These are phyloP conservation scores for Megalurothrips usitatus DNA, from an alignment of 2,888 invertebrate genomes.

Conservation along the genomic window DNA sequence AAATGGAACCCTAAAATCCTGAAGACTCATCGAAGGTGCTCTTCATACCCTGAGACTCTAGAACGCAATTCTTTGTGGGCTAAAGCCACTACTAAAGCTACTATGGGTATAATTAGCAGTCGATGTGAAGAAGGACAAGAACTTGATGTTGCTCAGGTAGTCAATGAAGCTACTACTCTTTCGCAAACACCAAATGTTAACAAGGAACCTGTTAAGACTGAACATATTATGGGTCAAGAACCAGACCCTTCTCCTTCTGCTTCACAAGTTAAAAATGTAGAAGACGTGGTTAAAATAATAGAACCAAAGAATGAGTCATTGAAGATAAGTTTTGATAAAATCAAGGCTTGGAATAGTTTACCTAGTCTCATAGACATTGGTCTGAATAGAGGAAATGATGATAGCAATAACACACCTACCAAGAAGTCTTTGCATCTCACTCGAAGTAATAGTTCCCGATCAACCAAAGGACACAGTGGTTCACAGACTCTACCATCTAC, in stretches of 20 bases:
- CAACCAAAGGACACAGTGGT: background rate
- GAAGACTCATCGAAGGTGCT: conserved; percentile 53
- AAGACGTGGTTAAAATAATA: conserved; percentile 27
- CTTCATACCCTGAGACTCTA: conserved; percentile 51
- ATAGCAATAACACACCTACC: conserved; percentile 33
- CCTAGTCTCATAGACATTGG: conserved; percentile 44
- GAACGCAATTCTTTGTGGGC: conserved; percentile 32
- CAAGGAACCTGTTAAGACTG: background rate
- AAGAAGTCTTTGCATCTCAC: background rate
- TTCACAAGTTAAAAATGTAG: background rate
- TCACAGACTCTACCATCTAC: background rate
- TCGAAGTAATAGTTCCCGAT: conserved; percentile 11
- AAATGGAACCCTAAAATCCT: conserved; percentile 45
- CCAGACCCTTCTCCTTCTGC: no score
- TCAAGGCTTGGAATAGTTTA: conserved; percentile 48
- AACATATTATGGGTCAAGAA: background rate
- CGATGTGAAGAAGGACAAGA: conserved; percentile 32
- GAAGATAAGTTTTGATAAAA: conserved; percentile 40
- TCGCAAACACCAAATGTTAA: background rate
- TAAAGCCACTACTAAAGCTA: conserved; percentile 19
- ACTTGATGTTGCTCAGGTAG: background rate
- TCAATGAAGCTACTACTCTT: conserved; percentile 7
- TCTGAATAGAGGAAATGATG: conserved; percentile 31
- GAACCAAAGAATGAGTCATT: conserved; percentile 32
- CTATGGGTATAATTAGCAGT: conserved; percentile 3